Conservation (phyloP, 1,140 invertebrate genomes). For the Hetaerina americana region DNA sequence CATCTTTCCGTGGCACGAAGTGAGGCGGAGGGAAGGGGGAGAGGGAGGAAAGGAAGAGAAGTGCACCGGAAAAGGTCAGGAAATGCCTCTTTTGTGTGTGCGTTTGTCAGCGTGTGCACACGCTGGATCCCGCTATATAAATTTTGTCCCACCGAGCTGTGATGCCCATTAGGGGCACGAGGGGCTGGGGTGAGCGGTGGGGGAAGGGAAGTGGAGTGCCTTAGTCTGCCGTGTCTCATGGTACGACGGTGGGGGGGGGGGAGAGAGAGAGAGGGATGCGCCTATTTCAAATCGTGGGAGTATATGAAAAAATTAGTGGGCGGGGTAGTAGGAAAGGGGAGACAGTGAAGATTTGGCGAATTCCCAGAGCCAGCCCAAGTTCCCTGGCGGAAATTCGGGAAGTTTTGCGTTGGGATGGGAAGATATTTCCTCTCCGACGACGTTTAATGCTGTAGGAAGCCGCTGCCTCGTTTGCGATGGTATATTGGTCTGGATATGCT, state of each 20-base stretch:
- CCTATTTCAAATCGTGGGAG: background rate
- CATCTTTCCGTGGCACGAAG: no score
- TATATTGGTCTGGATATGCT: background rate
- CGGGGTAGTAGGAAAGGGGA: no score
- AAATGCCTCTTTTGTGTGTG: background rate
- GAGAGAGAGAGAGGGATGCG: no score
- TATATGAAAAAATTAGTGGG: no score
- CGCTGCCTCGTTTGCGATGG: background rate
- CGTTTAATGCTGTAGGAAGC: background rate
- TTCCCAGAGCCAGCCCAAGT: background rate
- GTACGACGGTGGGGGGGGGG: no score
- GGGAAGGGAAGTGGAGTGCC: background rate
- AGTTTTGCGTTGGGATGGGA: background rate
- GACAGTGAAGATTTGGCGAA: background rate
- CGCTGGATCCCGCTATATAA: background rate
- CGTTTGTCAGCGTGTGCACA: no score
- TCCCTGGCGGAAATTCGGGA: background rate
- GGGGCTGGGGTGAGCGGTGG: background rate
- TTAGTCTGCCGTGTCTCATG: no score
- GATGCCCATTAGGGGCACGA: background rate
- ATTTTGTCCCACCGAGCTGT: background rate
- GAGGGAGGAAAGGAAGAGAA: background rate
- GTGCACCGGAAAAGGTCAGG: background rate
- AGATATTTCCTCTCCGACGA: background rate
- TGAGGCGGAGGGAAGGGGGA: no score